A percentile compares a stretch with the other conserved stretches of the same genome.
These are phyloP conservation scores for Phoxinus phoxinus DNA, from an alignment of 2,113 vertebrate genomes.

Conservation along the genomic window DNA sequence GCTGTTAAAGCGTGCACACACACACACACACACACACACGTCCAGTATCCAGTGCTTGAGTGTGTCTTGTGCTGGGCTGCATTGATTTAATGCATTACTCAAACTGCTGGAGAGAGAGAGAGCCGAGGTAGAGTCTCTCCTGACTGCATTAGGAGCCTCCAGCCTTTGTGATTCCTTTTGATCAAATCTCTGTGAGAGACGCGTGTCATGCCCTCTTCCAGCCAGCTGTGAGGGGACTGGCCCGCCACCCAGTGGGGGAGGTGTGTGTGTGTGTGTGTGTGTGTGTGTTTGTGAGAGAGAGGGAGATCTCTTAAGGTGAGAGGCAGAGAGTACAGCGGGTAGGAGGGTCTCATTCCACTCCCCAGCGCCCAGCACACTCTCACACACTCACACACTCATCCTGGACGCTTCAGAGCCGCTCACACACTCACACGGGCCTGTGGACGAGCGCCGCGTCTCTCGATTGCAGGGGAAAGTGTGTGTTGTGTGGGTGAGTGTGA, in stretches of 20 bases:
- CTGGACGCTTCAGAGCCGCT: slow-evolving; percentile 73
- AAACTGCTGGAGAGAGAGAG: slow-evolving; percentile 72
- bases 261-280: slow-evolving; percentile 45
- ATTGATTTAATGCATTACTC: slow-evolving; percentile 87
- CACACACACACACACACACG: slow-evolving; percentile 46
- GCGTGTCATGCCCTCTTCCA: slow-evolving; percentile 90
- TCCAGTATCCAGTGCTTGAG: slow-evolving; percentile 42
- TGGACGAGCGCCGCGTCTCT: slow-evolving; percentile 50
- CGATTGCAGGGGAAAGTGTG: slow-evolving; percentile 59
- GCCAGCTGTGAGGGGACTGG: slow-evolving; percentile 83
- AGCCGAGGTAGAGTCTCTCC: slow-evolving; percentile 78
- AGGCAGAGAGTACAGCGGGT: slow-evolving; percentile 83
- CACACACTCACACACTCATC: slow-evolving; percentile 74
- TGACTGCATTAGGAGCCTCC: slow-evolving; percentile 84
- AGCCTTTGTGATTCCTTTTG: slow-evolving; percentile 91
- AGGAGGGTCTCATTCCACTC: slow-evolving; percentile 90
- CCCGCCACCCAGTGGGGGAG: slow-evolving; percentile 55
- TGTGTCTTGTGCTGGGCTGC: slow-evolving; percentile 76
- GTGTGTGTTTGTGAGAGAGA: slow-evolving; percentile 23
- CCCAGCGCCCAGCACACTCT: slow-evolving; percentile 82
- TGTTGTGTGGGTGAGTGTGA: slow-evolving; percentile 49
- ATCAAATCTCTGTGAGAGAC: slow-evolving; percentile 95
- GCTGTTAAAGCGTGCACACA: slow-evolving; percentile 68
- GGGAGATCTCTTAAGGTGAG: slow-evolving; percentile 67
- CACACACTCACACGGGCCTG: slow-evolving; percentile 56